Conservation (phyloP, 2,888 invertebrate genomes). For the Lasioglossum villosulum region DNA sequence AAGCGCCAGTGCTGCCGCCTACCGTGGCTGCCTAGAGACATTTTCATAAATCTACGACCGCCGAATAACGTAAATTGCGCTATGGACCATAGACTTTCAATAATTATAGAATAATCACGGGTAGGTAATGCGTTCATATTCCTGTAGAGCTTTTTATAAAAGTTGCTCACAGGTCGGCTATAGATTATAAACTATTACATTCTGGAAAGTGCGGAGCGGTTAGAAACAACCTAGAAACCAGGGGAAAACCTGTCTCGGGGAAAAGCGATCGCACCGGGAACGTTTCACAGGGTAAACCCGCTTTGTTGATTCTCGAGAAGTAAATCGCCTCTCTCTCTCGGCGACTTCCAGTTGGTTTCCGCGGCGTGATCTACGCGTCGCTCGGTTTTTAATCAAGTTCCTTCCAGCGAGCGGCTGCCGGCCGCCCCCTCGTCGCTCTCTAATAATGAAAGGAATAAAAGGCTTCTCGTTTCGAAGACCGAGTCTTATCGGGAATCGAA, state of each 20-base stretch:
- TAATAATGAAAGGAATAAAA: slow-evolving; percentile 40
- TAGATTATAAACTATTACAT: too few relatives aligned
- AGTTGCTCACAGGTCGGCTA: too few relatives aligned
- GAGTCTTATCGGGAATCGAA: slow-evolving; percentile 74
- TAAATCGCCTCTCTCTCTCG: neutral
- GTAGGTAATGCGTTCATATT: too few relatives aligned
- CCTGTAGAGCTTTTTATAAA: too few relatives aligned
- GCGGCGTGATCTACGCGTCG: slow-evolving; percentile 22
- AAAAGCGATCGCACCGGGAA: neutral
- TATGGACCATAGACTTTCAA: too few relatives aligned
- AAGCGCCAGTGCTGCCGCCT: too few relatives aligned
- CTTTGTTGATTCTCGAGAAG: neutral
- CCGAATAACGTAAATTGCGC: too few relatives aligned
- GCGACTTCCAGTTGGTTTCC: neutral
- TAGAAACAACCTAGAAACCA: neutral
- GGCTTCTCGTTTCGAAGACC: slow-evolving; percentile 29
- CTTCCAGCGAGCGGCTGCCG: slow-evolving; percentile 30
- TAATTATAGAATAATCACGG: too few relatives aligned
- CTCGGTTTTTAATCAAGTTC: slow-evolving; percentile 66
- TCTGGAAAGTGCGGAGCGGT: too few relatives aligned
- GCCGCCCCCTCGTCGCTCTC: slow-evolving; percentile 22
- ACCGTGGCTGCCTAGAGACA: too few relatives aligned
- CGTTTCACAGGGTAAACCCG: neutral
- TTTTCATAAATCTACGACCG: too few relatives aligned
- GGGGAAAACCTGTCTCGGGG: neutral